Evolutionary conservation across 1,140 invertebrate genomes (phyloP), one percentile per base, ranked within the genome.

Genomic region (Sarcophaga bullata): DNA sequence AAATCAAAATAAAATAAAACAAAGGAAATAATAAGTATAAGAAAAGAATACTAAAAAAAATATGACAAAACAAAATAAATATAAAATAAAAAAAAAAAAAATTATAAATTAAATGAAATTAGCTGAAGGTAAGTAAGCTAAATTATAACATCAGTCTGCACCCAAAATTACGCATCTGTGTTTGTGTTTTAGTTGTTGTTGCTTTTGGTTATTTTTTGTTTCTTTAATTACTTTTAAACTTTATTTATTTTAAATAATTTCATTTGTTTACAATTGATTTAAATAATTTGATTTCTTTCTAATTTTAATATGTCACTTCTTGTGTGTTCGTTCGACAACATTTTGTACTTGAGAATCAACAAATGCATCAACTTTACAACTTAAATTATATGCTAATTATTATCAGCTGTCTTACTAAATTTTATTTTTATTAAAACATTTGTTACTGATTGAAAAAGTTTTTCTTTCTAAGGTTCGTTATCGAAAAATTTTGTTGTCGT

Each of bases 41-140:
- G 17, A 68, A 68, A 68, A 19, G 9, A 19, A 19, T 19, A 68
- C 19, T 25, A 68, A 68, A 58, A n/a, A 58, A 58, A 58, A 58
- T n/a, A 15, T 15, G n/a, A 58, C n/a, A 7, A 52, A 52, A 52
- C 0, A 13, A 52, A 58, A 58, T 15, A n/a, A 15, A 58, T 15
- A 58, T 15, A 58, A 58, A 13, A 58, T 11, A 58, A 58, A 15
- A 0, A 58, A 13, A 58, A n/a, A 13, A 58, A 58, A 37, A 37
- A 2, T 37, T 37, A 37, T 37, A 37, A 37, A 58, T 58, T n/a
- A 68, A 68, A 68, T 68, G 5, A 68, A 68, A 68, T 68, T 68
- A 68, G 62, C 62, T 68, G n/a, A 68, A 68, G 62, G 62, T 68
- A 68, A 68, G 62, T 68, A 68, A 68, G 62, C 62, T 68, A 68